Evolutionary conservation across 2,888 invertebrate genomes (phyloP), one percentile per base, ranked within the genome.

Genomic region (Hirtodrosophila alboralis): DNA sequence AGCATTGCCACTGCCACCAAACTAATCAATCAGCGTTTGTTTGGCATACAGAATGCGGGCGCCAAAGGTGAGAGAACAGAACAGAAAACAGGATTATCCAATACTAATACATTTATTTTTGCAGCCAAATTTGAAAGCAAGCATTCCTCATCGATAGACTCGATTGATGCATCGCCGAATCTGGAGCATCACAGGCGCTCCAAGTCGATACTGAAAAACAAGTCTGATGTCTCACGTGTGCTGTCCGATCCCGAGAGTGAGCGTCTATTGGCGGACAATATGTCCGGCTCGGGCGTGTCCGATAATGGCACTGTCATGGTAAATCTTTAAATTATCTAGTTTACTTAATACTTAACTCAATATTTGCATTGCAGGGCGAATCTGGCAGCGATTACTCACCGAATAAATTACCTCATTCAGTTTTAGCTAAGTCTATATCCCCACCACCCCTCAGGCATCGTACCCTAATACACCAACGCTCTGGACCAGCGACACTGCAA

Each of bases 151-250:
- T 94, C 94, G 38, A 93, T 92, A 74, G 94, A 94, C 87, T 94
- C 94, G 61, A 93, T 94, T 80, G 94, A 94, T 90, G 92, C 92
- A 84, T 92, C 93, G 77, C 93, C 94, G 33, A 93, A 93, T 86
- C 90, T 93, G 79, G 94, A 94, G 77, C 92, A 92, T 60, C 93
- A 94, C 77, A 91, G 94, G 27, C 92, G 94, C 75, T 94, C 95
- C 57, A 95, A 94, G 89, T 95, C 95, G 68, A 95, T 95, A 87
- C 90, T 95, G 75, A 95, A 95, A 91, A 91, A 91, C 75, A 95
- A 95, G 90, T 94, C 95, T 41, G 94, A 94, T 79, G 91, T 93
- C 86, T 91, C 92, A 75, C 91, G 91, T 74, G 87, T 91, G 30
- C 90, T 91, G 21, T 90, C 91, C 59, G 95, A 95, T 90, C 94